A percentile compares a stretch with the other conserved stretches of the same genome.
Conservation (phyloP, 2,113 vertebrate genomes). For the Oceanites oceanicus region DNA sequence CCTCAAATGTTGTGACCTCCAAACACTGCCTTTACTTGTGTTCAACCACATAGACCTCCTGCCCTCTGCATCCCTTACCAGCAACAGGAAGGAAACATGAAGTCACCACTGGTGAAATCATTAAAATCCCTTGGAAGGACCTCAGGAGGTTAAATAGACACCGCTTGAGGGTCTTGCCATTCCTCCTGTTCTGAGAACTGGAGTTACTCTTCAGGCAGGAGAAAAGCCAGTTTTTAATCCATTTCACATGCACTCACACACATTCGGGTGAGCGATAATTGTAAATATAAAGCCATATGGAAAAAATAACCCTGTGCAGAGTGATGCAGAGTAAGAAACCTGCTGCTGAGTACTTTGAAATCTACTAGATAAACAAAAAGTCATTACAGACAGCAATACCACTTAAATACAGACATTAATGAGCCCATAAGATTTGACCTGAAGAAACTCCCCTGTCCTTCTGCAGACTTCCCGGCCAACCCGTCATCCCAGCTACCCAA, state of each 20-base stretch:
- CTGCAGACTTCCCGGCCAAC: background rate
- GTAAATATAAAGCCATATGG: background rate
- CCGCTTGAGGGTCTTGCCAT: background rate
- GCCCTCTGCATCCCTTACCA: background rate
- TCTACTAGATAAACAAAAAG: background rate
- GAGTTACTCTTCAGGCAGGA: background rate
- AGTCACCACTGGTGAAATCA: background rate
- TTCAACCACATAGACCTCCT: background rate
- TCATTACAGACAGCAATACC: background rate
- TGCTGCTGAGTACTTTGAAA: rapidly evolving
- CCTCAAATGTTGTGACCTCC: background rate
- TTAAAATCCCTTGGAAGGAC: background rate
- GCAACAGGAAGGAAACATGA: background rate
- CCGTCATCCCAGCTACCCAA: background rate
- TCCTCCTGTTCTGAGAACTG: background rate
- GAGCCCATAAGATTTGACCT: background rate
- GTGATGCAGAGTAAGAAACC: background rate
- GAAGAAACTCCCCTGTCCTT: background rate
- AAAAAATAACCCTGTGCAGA: background rate
- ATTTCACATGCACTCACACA: rapidly evolving
- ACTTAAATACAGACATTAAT: background rate
- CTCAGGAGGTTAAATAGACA: background rate
- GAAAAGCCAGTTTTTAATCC: background rate
- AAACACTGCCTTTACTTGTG: background rate
- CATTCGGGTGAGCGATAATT: background rate